Evolutionary conservation across 2,113 vertebrate species (phyloP).

Genomic region (Microcebus griseorufus): DNA sequence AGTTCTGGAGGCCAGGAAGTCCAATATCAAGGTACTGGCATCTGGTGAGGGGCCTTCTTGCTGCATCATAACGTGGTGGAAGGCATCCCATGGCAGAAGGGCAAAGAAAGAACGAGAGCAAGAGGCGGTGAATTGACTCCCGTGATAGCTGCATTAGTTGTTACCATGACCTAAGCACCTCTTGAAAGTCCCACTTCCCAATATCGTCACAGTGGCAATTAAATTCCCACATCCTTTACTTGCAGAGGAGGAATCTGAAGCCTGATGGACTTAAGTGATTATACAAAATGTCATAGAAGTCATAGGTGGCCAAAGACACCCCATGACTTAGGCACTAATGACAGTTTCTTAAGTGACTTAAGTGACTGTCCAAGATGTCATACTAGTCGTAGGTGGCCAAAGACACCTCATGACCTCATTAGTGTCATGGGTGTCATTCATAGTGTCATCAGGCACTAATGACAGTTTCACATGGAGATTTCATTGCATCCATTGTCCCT

Average conservation of each 20-base stretch:
- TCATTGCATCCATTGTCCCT: not conserved
- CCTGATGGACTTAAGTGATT: not conserved
- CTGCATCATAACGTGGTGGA: not conserved
- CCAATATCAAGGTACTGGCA: not conserved
- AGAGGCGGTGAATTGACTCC: not conserved
- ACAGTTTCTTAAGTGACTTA: not conserved
- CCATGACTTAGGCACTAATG: not conserved
- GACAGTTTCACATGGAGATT: not conserved
- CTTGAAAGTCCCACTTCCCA: not conserved
- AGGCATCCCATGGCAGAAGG: not conserved
- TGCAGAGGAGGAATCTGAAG: not conserved
- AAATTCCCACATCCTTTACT: not conserved
- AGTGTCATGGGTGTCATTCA: too few relatives aligned
- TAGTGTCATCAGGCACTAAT: not conserved
- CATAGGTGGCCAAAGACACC: not conserved
- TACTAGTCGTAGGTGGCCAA: not conserved
- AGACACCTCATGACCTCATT: not conserved
- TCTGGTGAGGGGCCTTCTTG: not conserved
- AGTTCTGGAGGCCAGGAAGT: not conserved
- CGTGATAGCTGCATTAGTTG: not conserved
- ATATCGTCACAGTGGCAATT: not conserved
- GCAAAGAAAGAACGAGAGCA: not conserved
- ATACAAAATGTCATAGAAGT: not conserved
- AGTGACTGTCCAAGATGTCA: not conserved
- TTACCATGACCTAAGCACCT: not conserved